phyloP scores from a whole-genome alignment of 2,113 vertebrate genomes.

The Corapipo altera region DNA sequence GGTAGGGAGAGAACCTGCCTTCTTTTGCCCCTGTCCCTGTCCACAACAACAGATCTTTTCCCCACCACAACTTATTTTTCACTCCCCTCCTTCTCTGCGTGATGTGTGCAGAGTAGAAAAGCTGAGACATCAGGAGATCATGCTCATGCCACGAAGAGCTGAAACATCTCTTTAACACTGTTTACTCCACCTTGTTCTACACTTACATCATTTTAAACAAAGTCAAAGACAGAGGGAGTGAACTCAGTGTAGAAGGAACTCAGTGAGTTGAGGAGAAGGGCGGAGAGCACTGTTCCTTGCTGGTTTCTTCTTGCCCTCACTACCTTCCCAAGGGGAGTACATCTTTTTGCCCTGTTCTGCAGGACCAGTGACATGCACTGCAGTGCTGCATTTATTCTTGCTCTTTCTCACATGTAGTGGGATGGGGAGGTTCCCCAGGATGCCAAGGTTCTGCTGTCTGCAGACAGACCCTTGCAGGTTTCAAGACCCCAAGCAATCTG shows the following conservation, averaged over 20 bases:
- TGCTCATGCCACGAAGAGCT: neutral
- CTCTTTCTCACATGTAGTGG: neutral
- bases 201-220: neutral
- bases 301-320: neutral
- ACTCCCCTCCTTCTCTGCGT: neutral
- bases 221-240: neutral
- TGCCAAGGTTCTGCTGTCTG: neutral
- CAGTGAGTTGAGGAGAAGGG: neutral
- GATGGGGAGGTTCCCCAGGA: neutral
- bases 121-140: neutral
- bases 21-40: neutral
- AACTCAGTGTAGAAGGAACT: neutral
- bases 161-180: neutral
- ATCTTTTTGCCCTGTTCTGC: neutral
- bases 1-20: neutral
- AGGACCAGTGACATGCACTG: neutral
- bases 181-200: neutral
- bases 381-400: neutral
- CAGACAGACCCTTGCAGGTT: neutral
- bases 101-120: fast-evolving
- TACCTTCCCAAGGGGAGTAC: neutral
- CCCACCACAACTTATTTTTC: neutral
- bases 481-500: neutral
- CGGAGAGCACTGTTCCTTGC: neutral
- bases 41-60: neutral